Base-by-base conservation (phyloP, 2,113 vertebrate species). In the Pardalotus punctatus region DNA sequence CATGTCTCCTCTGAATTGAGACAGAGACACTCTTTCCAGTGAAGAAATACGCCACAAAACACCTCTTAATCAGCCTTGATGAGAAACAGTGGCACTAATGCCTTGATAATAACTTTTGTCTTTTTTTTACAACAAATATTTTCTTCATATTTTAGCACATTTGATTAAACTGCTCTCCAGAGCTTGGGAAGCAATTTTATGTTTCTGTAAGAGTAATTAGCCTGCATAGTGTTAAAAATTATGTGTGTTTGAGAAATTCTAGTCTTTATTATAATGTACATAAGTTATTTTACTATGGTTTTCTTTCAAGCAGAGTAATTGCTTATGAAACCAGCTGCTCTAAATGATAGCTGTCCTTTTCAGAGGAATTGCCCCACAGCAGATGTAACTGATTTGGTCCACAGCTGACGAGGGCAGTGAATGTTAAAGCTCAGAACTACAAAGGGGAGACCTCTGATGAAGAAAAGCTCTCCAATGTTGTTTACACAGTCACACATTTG, bases 31-130 rank as follows among this genome's bases (percentile, higher is more conserved):
- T 91, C 82, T 86, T 94, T 60, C 65, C 87, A 70, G 74, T 4
- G 24, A n/a, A 45, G 62, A 84, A 92, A 56, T 58, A 45, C 4
- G 8, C 42, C 72, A 77, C 71, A 87, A 72, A 90, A 79, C 79
- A 80, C 71, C 56, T 84, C 81, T 85, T 94, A 66, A 69, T 78
- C 65, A 90, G 73, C 40, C 18, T 62, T 48, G 35, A 24, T 93
- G 74, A 94, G 42, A 94, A 96, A 95, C 86, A 90, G 57, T n/a
- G n/a, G 11, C 64, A 70, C 69, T 89, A 85, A 93, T 78, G 76
- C 48, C 69, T 85, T 33, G 36, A 71, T 93, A 88, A 93, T 72
- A 80, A 51, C 45, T 80, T 89, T 60, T 42, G 24, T 33, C 21
- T 57, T 50, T 72, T 45, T 45, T 93, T 89, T 28, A 4, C 36